Conservation (phyloP, 2,113 vertebrate species). For the Protobothrops flavoviridis region DNA sequence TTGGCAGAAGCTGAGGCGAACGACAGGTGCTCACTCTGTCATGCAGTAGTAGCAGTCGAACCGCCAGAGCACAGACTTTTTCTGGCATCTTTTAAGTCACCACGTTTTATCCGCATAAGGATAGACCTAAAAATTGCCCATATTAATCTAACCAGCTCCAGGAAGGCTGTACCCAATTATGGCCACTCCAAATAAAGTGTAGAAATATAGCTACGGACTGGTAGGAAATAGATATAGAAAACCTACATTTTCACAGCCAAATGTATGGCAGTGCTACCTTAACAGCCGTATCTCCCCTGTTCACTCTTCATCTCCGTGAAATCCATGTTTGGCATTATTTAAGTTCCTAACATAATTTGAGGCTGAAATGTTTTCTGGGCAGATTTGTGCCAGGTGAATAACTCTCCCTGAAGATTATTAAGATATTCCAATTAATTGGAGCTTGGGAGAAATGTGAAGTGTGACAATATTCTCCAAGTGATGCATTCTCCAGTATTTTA, state of each 20-base stretch:
- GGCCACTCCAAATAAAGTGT: not conserved
- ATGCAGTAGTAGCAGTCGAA: not conserved
- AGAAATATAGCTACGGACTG: not conserved
- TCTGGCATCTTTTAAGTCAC: not conserved
- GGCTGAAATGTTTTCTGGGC: slow-evolving; percentile 14
- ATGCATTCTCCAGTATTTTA: slow-evolving; percentile 28
- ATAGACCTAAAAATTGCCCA: not conserved
- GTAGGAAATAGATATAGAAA: not conserved
- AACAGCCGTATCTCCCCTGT: not conserved
- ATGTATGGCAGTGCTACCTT: not conserved
- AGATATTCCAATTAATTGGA: not conserved
- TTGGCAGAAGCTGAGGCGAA: not conserved
- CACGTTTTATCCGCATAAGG: not conserved
- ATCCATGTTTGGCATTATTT: slow-evolving; percentile 8
- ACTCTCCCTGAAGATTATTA: not conserved
- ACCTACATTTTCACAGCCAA: not conserved
- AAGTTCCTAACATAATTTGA: slow-evolving; percentile 33
- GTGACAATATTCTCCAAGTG: slow-evolving; percentile 21
- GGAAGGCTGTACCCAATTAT: not conserved
- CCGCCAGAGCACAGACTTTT: not conserved
- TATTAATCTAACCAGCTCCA: not conserved
- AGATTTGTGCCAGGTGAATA: not conserved
- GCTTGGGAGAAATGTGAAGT: slow-evolving; percentile 38
- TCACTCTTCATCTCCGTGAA: not conserved
- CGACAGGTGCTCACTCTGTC: not conserved